Percentiles rank a stretch among this genome's conserved stretches.
These are phyloP conservation scores for Zonitis immaculata DNA, from an alignment of 2,888 invertebrate species.

Conservation along the genomic window DNA sequence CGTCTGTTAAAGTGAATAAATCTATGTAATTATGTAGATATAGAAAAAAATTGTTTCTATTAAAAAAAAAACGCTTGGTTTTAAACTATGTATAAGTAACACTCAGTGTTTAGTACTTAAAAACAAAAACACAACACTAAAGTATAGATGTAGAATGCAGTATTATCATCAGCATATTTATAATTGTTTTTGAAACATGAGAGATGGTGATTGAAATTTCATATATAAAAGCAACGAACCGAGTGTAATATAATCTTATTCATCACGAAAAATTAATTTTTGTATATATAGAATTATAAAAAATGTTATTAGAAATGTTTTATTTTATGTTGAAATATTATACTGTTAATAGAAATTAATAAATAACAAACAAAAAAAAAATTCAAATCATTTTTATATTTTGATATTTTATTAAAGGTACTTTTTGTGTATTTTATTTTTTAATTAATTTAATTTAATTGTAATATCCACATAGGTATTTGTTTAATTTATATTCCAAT, in stretches of 20 bases:
- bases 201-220: not conserved
- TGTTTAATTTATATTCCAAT: not conserved
- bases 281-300: slow-evolving; percentile 11
- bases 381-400: not conserved
- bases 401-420: not conserved
- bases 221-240: slow-evolving; percentile 2
- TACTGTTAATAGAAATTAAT: slow-evolving; percentile 10
- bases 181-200: not conserved
- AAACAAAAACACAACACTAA: slow-evolving; percentile 6
- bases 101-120: slow-evolving; percentile 20
- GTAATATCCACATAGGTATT: not conserved
- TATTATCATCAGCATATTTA: slow-evolving; percentile 9
- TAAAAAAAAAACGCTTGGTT: slow-evolving; percentile 11
- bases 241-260: slow-evolving; percentile 11
- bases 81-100: too few relatives aligned
- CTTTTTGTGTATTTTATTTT: not conserved
- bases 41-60: not conserved
- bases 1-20: slow-evolving; percentile 35
- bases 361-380: too few relatives aligned
- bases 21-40: slow-evolving; percentile 23
- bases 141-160: slow-evolving; percentile 17
- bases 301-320: slow-evolving; percentile 9
- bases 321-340: slow-evolving; percentile 17
- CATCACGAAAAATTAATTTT: not conserved
- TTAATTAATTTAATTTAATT: not conserved